Conservation (phyloP, 2,797 vertebrate genomes). For the Lepidocolaptes lacrymiger region DNA sequence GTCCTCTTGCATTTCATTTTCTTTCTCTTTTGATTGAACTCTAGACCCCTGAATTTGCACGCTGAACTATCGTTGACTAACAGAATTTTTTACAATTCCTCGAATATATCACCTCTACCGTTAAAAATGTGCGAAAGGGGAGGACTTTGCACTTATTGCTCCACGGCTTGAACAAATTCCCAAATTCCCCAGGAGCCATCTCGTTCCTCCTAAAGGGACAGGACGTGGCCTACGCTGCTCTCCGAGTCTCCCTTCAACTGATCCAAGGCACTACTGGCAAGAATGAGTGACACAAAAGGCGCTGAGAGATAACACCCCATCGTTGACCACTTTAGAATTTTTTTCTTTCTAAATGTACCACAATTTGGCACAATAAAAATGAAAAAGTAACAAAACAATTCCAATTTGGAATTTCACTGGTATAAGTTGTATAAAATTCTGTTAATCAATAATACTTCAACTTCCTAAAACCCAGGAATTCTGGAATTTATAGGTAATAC, state of each 20-base stretch:
- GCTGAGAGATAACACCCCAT: constrained; percentile 77
- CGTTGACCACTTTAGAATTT: constrained; percentile 79
- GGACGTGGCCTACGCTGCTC: constrained; percentile 74
- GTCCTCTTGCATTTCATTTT: too few relatives aligned
- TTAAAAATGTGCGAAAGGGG: constrained; percentile 80
- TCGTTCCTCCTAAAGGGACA: not conserved
- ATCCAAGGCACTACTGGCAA: constrained; percentile 99
- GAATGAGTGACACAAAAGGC: constrained; percentile 85
- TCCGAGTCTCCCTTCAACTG: constrained; percentile 90
- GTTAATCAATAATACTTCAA: constrained; percentile 89
- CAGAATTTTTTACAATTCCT: constrained; percentile 94
- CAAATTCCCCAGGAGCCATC: constrained; percentile 29
- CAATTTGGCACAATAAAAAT: constrained; percentile 97
- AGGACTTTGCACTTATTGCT: constrained; percentile 88
- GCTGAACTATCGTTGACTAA: constrained; percentile 90
- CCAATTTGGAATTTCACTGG: constrained; percentile 99
- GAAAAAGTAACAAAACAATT: constrained; percentile 97
- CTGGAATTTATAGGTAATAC: constrained; percentile 89
- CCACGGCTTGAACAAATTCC: constrained; percentile 39
- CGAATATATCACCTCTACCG: constrained; percentile 81
- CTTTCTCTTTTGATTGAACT: too few relatives aligned
- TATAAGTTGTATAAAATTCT: constrained; percentile 95
- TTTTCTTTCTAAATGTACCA: constrained; percentile 90
- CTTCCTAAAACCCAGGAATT: constrained; percentile 85
- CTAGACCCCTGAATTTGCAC: constrained; percentile 68